These are phyloP conservation scores for Polylopha cassiicola DNA, from an alignment of 2,888 invertebrate genomes.

Conservation along the genomic window DNA sequence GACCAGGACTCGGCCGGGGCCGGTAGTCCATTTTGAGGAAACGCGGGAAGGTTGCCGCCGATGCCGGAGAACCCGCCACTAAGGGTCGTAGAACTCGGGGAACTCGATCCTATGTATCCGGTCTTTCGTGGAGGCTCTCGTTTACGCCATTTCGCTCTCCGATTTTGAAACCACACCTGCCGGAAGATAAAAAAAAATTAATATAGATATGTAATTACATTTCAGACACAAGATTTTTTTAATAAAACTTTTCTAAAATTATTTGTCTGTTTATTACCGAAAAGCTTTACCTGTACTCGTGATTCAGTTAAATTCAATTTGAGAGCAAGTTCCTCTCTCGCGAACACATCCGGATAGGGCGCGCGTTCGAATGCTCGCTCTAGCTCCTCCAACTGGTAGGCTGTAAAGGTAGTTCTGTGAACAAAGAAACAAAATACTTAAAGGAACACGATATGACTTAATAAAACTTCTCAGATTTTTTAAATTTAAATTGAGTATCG, in stretches of 20 bases:
- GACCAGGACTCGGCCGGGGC: slow-evolving; percentile 88
- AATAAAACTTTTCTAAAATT: no score
- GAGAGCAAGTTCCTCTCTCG: slow-evolving; percentile 93
- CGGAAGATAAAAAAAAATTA: no score
- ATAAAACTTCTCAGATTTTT: no score
- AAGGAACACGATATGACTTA: neutral
- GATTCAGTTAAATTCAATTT: slow-evolving; percentile 92
- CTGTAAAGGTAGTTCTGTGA: slow-evolving; percentile 95
- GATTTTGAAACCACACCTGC: slow-evolving; percentile 91
- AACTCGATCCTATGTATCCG: slow-evolving; percentile 84
- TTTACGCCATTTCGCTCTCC: slow-evolving; percentile 96
- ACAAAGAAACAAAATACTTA: slow-evolving; percentile 29
- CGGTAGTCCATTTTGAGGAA: slow-evolving; percentile 78
- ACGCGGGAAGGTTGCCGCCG: slow-evolving; percentile 67
- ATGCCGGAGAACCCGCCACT: slow-evolving; percentile 79
- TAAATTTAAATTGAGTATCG: no score
- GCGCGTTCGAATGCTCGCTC: slow-evolving; percentile 96
- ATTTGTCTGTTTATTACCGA: no score
- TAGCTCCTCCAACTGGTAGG: slow-evolving; percentile 94
- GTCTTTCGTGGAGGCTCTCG: slow-evolving; percentile 95
- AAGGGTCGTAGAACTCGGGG: slow-evolving; percentile 81
- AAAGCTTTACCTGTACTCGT: slow-evolving; percentile 64
- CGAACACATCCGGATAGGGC: slow-evolving; percentile 97
- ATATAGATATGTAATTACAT: no score
- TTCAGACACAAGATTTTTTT: no score